phyloP scores from a whole-genome alignment of 1,140 invertebrate species.

The Brachionus angularis region DNA sequence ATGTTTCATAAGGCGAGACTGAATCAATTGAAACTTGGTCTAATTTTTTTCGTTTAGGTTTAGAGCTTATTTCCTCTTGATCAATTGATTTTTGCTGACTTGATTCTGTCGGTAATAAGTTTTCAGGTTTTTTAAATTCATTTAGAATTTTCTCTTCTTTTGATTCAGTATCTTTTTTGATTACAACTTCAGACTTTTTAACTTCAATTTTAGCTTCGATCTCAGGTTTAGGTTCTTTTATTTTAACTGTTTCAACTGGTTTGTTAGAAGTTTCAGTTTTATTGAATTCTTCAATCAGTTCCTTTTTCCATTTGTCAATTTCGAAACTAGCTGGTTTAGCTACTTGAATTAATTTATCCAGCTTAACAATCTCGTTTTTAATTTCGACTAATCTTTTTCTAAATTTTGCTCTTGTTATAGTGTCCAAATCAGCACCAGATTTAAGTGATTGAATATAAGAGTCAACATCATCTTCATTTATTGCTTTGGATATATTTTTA shows the following conservation, averaged over 20 bases:
- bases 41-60: neutral
- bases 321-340: slow-evolving; percentile 27
- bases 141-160: neutral
- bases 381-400: slow-evolving; percentile 32
- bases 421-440: slow-evolving; percentile 8
- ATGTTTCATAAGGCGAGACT: slow-evolving; percentile 7
- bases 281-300: neutral
- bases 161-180: neutral
- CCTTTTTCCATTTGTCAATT: slow-evolving; percentile 11
- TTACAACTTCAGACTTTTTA: neutral
- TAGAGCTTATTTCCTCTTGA: neutral
- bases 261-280: neutral
- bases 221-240: neutral
- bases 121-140: neutral
- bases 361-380: slow-evolving; percentile 20
- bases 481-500: slow-evolving; percentile 7
- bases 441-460: slow-evolving; percentile 38
- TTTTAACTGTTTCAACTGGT: neutral
- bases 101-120: too few relatives aligned
- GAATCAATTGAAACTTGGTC: too few relatives aligned
- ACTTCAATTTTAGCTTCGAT: neutral
- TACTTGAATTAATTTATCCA: slow-evolving; percentile 22
- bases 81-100: neutral
- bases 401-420: neutral
- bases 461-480: slow-evolving; percentile 32